These are phyloP conservation scores for Prinia subflava DNA, from an alignment of 2,113 vertebrate genomes.

Conservation along the genomic window DNA sequence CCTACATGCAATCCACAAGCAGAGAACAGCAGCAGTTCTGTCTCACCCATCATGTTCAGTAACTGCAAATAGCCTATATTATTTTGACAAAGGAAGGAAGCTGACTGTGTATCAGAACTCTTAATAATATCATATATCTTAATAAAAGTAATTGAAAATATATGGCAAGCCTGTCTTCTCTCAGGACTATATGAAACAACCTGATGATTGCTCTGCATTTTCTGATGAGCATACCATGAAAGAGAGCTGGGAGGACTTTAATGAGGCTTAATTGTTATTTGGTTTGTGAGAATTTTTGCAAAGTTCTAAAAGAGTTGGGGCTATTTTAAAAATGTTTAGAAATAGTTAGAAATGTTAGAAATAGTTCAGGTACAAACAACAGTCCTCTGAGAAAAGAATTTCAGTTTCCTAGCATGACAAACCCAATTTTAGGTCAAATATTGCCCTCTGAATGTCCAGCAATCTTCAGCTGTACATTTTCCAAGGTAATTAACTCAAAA, in stretches of 20 bases:
- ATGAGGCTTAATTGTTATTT: background rate
- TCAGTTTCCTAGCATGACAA: background rate
- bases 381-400: background rate
- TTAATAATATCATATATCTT: background rate
- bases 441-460: background rate
- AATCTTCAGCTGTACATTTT: background rate
- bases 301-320: background rate
- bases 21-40: background rate
- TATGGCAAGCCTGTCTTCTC: background rate
- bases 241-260: background rate
- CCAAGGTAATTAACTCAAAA: background rate
- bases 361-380: background rate
- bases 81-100: background rate
- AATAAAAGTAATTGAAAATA: background rate
- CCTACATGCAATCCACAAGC: rapidly evolving
- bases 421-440: background rate
- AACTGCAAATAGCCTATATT: background rate
- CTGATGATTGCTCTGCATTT: background rate
- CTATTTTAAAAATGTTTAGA: background rate
- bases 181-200: background rate
- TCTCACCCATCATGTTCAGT: background rate
- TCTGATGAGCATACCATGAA: background rate
- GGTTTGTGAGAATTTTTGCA: background rate
- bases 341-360: background rate
- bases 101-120: background rate